These are phyloP conservation scores for Cepaea nemoralis DNA, from an alignment of 1,140 invertebrate genomes.

Conservation along the genomic window DNA sequence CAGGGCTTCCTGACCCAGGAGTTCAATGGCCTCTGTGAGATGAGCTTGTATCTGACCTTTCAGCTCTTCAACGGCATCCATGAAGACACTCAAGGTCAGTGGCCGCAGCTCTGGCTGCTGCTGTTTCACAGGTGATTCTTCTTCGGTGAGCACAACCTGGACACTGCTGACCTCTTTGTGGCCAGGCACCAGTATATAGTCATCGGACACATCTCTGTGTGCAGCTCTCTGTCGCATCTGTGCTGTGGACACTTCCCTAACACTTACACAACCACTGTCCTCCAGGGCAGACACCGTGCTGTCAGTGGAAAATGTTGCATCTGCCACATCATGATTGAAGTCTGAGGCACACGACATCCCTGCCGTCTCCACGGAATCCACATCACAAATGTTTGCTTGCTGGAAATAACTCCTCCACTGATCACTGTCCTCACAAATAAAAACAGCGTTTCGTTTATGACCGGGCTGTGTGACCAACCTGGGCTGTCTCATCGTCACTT, in stretches of 20 bases:
- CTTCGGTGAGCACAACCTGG: background rate
- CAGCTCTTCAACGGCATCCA: background rate
- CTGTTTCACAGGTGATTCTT: background rate
- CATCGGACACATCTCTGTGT: background rate
- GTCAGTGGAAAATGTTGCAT: background rate
- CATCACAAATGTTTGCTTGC: background rate
- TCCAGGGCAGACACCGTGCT: background rate
- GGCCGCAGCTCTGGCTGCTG: background rate
- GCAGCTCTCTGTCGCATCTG: background rate
- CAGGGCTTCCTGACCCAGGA: background rate
- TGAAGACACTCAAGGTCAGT: background rate
- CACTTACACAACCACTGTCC: background rate
- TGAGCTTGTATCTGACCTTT: slow-evolving; percentile 13
- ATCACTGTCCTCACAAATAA: background rate
- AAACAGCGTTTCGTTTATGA: background rate
- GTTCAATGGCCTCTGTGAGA: slow-evolving; percentile 12
- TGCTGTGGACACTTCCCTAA: background rate
- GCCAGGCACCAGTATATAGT: background rate
- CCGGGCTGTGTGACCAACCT: background rate
- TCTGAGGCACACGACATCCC: background rate
- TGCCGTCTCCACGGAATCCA: background rate
- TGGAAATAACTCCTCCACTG: background rate
- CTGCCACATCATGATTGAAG: background rate
- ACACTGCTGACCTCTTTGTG: background rate
- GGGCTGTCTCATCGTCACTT: background rate